Evolutionary conservation across 2,797 vertebrate species (phyloP).

Genomic region (Rhinogobio ventralis): DNA sequence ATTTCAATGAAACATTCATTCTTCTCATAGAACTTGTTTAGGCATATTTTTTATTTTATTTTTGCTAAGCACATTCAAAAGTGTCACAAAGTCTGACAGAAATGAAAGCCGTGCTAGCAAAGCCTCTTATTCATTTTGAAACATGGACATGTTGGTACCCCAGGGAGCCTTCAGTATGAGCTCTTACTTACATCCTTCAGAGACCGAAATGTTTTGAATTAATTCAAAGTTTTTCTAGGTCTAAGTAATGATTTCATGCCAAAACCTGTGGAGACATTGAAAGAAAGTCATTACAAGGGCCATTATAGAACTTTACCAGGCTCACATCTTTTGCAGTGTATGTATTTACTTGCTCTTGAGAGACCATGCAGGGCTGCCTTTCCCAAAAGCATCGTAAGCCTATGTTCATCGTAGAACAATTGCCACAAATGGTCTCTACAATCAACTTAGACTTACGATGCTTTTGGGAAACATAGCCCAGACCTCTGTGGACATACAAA

Average conservation of each 20-base stretch:
- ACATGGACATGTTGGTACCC: slow-evolving; percentile 31
- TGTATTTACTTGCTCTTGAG: background rate
- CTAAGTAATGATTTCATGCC: slow-evolving; percentile 14
- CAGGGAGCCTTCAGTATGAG: slow-evolving; percentile 6
- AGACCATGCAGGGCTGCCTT: background rate
- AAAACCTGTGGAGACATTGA: background rate
- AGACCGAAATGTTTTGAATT: slow-evolving; percentile 26
- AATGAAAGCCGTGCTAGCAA: background rate
- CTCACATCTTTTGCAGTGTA: background rate
- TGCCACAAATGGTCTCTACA: too few relatives aligned
- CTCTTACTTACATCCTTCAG: slow-evolving; percentile 15
- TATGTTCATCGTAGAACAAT: too few relatives aligned
- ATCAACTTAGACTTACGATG: too few relatives aligned
- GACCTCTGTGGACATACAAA: background rate
- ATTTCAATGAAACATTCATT: slow-evolving; percentile 9
- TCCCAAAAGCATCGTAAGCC: too few relatives aligned
- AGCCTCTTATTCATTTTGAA: slow-evolving; percentile 33
- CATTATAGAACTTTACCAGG: slow-evolving; percentile 8
- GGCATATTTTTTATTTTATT: background rate
- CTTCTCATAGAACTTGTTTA: background rate
- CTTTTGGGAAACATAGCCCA: too few relatives aligned
- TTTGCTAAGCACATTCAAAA: slow-evolving; percentile 4
- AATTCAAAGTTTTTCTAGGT: slow-evolving; percentile 9
- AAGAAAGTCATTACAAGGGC: background rate
- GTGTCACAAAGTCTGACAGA: background rate